Percentiles rank a stretch among this genome's conserved stretches.
These are phyloP conservation scores for Aleadryas rufinucha DNA, from an alignment of 2,113 vertebrate genomes.

Conservation along the genomic window DNA sequence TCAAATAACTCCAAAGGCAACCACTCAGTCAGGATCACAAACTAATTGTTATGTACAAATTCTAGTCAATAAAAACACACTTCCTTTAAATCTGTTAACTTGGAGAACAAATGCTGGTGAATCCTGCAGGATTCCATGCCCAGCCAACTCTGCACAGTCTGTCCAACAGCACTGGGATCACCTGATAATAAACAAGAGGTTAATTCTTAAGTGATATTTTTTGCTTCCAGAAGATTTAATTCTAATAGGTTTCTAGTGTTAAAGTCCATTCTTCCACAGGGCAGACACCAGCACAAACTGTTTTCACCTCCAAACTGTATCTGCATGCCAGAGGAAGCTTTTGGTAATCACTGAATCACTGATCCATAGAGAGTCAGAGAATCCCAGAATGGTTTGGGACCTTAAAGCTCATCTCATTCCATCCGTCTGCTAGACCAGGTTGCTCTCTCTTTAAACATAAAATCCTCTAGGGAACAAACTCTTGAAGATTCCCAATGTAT, in stretches of 20 bases:
- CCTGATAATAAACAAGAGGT: background rate
- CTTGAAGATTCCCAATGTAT: background rate
- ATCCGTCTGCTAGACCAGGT: rapidly evolving
- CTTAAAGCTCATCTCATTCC: background rate
- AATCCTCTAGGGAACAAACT: background rate
- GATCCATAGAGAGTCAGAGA: background rate
- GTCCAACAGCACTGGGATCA: background rate
- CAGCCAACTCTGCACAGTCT: background rate
- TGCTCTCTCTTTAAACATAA: background rate
- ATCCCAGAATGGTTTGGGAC: background rate
- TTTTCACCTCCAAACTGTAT: background rate
- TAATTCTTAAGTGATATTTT: background rate
- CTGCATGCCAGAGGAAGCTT: background rate
- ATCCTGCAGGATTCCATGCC: background rate
- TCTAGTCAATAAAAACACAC: background rate
- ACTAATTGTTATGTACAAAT: background rate
- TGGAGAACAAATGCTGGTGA: background rate
- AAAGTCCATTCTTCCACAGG: background rate
- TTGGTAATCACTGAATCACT: too few relatives aligned
- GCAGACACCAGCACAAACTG: background rate
- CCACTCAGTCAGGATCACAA: background rate
- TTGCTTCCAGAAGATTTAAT: background rate
- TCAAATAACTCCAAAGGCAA: background rate
- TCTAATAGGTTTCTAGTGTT: background rate
- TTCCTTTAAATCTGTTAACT: background rate